phyloP scores from a whole-genome alignment of 92 coral and sea anemone genomes.

The Bergia puertoricense region DNA sequence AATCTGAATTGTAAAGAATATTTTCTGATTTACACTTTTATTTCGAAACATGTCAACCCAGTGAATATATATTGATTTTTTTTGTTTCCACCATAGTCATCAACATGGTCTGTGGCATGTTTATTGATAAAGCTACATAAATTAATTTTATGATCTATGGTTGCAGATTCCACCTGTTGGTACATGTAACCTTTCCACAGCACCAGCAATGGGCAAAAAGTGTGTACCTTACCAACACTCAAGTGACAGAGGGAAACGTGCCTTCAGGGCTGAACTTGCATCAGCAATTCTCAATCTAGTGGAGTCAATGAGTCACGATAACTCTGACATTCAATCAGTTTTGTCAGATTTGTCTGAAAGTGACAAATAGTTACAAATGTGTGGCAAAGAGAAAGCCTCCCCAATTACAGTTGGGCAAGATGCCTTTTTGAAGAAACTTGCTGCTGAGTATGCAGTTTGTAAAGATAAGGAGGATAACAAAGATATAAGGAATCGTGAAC shows the following conservation, averaged over 20 bases:
- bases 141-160: too few species aligned
- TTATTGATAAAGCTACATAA: too few species aligned
- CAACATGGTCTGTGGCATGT: too few species aligned
- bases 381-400: background rate
- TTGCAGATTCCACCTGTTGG: too few species aligned
- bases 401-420: background rate
- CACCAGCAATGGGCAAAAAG: background rate
- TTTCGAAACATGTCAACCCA: too few species aligned
- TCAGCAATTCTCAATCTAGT: background rate
- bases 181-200: too few species aligned
- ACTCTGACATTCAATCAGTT: background rate
- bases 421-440: background rate
- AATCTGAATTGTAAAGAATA: too few species aligned
- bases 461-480: background rate
- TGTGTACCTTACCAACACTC: background rate
- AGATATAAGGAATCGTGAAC: background rate
- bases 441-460: background rate
- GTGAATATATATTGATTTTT: too few species aligned
- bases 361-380: background rate
- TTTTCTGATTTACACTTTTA: too few species aligned
- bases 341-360: background rate
- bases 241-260: background rate
- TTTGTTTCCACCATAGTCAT: too few species aligned
- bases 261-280: background rate
- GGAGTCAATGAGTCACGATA: background rate